These are phyloP conservation scores for Petrocephalus sullivani DNA, from an alignment of 2,797 vertebrate species.

Conservation along the genomic window DNA sequence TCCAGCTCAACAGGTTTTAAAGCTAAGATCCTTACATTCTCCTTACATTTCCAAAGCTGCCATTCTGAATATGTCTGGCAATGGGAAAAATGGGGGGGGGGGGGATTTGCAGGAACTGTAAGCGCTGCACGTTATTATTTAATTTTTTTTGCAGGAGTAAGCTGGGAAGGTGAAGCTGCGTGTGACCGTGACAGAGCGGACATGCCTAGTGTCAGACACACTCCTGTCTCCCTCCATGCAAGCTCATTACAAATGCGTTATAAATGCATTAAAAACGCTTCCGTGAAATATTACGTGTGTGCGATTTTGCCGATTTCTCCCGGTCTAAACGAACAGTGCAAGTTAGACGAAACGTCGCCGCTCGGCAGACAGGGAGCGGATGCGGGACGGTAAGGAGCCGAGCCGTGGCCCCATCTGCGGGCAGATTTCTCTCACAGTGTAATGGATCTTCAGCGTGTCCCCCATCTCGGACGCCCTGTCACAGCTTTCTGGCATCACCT, in stretches of 20 bases:
- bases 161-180: slow-evolving; percentile 1
- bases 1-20: background rate
- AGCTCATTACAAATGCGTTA: background rate
- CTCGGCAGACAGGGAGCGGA: background rate
- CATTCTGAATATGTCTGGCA: background rate
- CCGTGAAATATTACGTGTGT: background rate
- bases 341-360: background rate
- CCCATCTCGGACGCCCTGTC: slow-evolving; percentile 68
- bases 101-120: background rate
- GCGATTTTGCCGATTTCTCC: background rate
- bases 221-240: background rate
- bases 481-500: slow-evolving; percentile 80
- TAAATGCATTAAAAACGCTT: background rate
- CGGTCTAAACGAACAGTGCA: background rate
- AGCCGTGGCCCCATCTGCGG: no score
- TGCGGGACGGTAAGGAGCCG: background rate
- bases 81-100: background rate
- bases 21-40: background rate
- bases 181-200: background rate
- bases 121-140: background rate
- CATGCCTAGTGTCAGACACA: background rate
- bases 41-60: background rate
- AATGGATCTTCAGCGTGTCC: slow-evolving; percentile 86
- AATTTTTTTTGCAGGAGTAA: background rate
- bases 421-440: slow-evolving; percentile 71